Evolutionary conservation across 2,888 invertebrate genomes (phyloP).

Genomic region (Limnephilus lunatus): DNA sequence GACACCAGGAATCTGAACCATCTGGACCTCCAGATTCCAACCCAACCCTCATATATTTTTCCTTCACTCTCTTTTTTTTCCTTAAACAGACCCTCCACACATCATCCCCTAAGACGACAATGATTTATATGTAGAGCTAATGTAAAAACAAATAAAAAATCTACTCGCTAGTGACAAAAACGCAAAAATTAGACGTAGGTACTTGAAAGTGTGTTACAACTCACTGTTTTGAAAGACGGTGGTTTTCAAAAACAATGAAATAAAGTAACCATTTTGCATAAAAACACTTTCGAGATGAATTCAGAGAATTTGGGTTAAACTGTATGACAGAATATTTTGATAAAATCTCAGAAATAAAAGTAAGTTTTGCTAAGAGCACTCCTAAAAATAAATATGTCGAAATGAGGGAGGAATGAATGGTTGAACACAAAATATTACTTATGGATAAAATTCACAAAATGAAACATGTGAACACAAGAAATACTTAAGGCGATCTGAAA

Average conservation of each 20-base stretch:
- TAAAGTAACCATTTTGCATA: background rate
- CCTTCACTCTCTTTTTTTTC: too few species aligned
- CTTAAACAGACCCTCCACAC: too few species aligned
- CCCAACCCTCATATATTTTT: too few species aligned
- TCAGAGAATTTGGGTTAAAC: background rate
- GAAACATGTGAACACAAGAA: background rate
- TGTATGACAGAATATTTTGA: background rate
- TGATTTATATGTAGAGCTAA: too few species aligned
- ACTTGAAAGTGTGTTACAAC: too few species aligned
- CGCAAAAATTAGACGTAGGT: background rate
- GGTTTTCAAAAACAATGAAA: background rate
- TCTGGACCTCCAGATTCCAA: too few species aligned
- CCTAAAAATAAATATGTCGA: background rate
- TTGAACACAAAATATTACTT: background rate
- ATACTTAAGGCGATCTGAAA: background rate
- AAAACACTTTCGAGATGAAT: background rate
- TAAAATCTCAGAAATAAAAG: background rate
- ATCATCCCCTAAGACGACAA: too few species aligned
- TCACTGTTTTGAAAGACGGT: background rate
- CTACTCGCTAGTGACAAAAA: background rate
- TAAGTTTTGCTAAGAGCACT: too few species aligned
- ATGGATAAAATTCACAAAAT: background rate
- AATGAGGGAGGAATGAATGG: background rate
- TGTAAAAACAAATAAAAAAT: too few species aligned
- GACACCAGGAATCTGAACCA: too few species aligned